These are phyloP conservation scores for Coenonympha arcania DNA, from an alignment of 2,888 invertebrate genomes.

Conservation along the genomic window DNA sequence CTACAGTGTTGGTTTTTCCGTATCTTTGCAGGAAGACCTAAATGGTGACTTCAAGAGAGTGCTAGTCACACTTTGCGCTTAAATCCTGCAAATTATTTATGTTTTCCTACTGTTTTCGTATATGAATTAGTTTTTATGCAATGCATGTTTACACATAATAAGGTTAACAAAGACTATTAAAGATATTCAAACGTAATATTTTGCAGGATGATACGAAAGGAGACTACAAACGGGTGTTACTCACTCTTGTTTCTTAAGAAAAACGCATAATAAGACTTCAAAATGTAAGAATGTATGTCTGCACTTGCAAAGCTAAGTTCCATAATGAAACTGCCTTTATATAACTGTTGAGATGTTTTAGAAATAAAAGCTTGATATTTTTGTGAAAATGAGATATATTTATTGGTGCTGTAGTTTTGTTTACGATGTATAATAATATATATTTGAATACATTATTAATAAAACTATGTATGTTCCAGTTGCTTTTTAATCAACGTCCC, in stretches of 20 bases:
- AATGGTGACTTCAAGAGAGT: constrained; percentile 79
- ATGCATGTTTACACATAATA: constrained; percentile 34
- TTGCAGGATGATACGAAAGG: constrained; percentile 81
- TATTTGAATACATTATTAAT: constrained; percentile 52
- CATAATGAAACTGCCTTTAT: constrained; percentile 63
- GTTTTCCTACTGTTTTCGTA: constrained; percentile 25
- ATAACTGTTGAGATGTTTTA: constrained; percentile 60
- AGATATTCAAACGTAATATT: constrained; percentile 60
- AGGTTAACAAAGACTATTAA: too few relatives aligned
- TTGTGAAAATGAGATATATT: constrained; percentile 72
- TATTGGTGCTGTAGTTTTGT: constrained; percentile 73
- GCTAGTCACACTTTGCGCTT: constrained; percentile 75
- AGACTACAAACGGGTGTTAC: constrained; percentile 79
- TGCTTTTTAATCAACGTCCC: constrained; percentile 55
- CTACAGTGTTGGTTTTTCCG: constrained; percentile 52
- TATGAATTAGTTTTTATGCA: constrained; percentile 41
- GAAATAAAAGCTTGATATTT: constrained; percentile 67
- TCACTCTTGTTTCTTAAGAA: constrained; percentile 69
- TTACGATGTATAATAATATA: constrained; percentile 53
- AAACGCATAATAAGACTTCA: constrained; percentile 52
- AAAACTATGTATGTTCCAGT: constrained; percentile 62
- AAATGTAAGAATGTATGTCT: constrained; percentile 33
- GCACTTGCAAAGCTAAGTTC: constrained; percentile 40
- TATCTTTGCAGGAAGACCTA: constrained; percentile 77
- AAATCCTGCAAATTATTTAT: constrained; percentile 55